Base-by-base conservation (phyloP, 2,113 vertebrate genomes). In the Rhipidura dahli region DNA sequence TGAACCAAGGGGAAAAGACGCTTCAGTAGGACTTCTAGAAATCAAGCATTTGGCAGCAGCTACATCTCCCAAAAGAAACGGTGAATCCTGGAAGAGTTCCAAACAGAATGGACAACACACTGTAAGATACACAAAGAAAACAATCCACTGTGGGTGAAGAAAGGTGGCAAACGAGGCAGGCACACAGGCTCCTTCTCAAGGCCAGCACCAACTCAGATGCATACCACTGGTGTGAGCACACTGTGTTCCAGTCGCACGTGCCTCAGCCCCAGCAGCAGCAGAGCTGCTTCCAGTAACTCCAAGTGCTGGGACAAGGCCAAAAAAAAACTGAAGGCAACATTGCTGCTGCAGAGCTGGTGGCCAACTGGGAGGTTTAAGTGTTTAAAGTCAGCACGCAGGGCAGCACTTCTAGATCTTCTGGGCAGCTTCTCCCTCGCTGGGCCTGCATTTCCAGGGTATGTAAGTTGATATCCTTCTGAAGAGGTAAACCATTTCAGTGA, bases 211-310 rank as follows among this genome's bases (percentile, higher is more conserved):
- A 2, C 54, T 35, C 14, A 18, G 51, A 75, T 1, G 40, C 84
- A 87, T 42, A n/a, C 37, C 80, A 28, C 10, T 3, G 13, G 21
- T 12, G 59, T 27, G 79, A 93, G 95, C 49, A n/a, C 71, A 8
- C 17, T 0, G 7, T 0, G 2, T 56, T 82, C 84, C 61, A 3
- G 42, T 0, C 0, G 0, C 87, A 80, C 7, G 13, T 4, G 6
- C 49, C 83, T 49, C 80, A 64, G 79, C 40, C 30, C 14, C 57
- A 35, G 64, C 76, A 11, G 2, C 57, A 45, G 24, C 40, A 30
- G 6, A 70, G 47, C 69, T 40, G 51, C 78, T 93, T 47, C 73
- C 87, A 81, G 33, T 22, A 82, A 45, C 26, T n/a, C 56, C 5
- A 64, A 63, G 39, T 13, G 35, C 61, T 93, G 94, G 85, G 95